phyloP scores from a whole-genome alignment of 2,888 invertebrate genomes.

The Pocota personata region DNA sequence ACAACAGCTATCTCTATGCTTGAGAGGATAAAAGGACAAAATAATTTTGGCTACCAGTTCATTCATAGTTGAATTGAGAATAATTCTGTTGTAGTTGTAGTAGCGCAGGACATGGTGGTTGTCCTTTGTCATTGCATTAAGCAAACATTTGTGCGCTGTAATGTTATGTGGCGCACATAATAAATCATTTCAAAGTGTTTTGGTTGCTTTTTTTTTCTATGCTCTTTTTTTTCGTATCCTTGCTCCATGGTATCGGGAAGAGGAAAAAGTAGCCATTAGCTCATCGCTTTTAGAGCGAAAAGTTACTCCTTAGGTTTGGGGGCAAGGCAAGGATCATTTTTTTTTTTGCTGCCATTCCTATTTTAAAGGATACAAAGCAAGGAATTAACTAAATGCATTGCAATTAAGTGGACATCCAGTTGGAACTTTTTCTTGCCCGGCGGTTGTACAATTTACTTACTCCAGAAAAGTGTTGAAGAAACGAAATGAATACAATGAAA shows the following conservation, averaged over 20 bases:
- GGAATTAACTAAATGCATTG: constrained; percentile 71
- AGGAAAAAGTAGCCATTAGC: constrained; percentile 58
- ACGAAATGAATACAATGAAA: constrained; percentile 1
- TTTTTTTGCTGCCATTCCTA: background rate
- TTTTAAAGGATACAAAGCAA: constrained; percentile 61
- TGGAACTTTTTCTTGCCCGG: constrained; percentile 44
- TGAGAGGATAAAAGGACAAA: constrained; percentile 20
- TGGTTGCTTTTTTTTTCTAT: constrained; percentile 46
- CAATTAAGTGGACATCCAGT: constrained; percentile 67
- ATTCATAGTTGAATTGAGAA: constrained; percentile 13
- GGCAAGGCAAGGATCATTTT: constrained; percentile 33
- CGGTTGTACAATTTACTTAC: constrained; percentile 55
- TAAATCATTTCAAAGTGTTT: constrained; percentile 70
- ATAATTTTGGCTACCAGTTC: constrained; percentile 22
- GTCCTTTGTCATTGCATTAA: constrained; percentile 68
- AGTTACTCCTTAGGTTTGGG: constrained; percentile 46
- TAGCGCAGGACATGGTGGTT: constrained; percentile 23
- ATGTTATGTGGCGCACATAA: constrained; percentile 71
- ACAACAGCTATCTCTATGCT: constrained; percentile 11
- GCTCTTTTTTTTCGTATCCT: constrained; percentile 15
- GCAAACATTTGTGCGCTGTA: constrained; percentile 63
- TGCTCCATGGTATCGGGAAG: background rate
- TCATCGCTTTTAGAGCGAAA: constrained; percentile 50
- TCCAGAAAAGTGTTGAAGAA: constrained; percentile 25
- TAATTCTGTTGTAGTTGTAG: background rate